These are phyloP conservation scores for Leptogaster cylindrica DNA, from an alignment of 2,888 invertebrate genomes.

Conservation along the genomic window DNA sequence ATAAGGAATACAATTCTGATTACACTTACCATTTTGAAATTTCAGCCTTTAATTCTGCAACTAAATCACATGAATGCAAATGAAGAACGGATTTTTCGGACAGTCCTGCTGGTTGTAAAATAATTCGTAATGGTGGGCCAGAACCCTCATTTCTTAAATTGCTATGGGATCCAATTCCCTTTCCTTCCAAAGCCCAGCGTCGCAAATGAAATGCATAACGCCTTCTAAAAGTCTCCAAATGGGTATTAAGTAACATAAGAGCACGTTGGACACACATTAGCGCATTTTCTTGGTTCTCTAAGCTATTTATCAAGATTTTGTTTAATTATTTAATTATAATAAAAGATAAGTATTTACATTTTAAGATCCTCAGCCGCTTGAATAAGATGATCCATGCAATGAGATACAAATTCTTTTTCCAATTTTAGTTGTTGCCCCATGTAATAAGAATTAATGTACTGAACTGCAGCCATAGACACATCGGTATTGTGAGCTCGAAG, in stretches of 20 bases:
- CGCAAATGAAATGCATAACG: conserved; percentile 88
- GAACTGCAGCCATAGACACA: conserved; percentile 93
- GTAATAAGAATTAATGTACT: conserved; percentile 92
- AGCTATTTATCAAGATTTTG: conserved; percentile 50
- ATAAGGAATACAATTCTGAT: background rate
- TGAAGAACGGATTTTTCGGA: conserved; percentile 83
- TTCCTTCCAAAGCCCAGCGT: conserved; percentile 85
- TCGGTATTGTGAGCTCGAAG: conserved; percentile 89
- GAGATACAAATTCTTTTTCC: conserved; percentile 90
- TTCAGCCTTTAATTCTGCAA: conserved; percentile 91
- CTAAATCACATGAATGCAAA: conserved; percentile 83
- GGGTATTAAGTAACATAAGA: conserved; percentile 84
- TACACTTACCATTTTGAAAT: conserved; percentile 81
- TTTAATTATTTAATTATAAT: conserved; percentile 5
- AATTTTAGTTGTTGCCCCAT: conserved; percentile 90
- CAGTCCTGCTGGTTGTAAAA: conserved; percentile 87
- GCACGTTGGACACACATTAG: conserved; percentile 90
- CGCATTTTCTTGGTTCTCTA: conserved; percentile 72
- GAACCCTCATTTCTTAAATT: conserved; percentile 63
- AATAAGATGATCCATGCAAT: conserved; percentile 90
- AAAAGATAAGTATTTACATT: conserved; percentile 51
- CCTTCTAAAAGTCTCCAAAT: conserved; percentile 88
- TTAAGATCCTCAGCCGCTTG: conserved; percentile 79
- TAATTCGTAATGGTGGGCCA: conserved; percentile 75
- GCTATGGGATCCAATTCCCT: conserved; percentile 78